These are phyloP conservation scores for Tetranychus urticae DNA, from an alignment of 1,140 invertebrate genomes.

Conservation along the genomic window DNA sequence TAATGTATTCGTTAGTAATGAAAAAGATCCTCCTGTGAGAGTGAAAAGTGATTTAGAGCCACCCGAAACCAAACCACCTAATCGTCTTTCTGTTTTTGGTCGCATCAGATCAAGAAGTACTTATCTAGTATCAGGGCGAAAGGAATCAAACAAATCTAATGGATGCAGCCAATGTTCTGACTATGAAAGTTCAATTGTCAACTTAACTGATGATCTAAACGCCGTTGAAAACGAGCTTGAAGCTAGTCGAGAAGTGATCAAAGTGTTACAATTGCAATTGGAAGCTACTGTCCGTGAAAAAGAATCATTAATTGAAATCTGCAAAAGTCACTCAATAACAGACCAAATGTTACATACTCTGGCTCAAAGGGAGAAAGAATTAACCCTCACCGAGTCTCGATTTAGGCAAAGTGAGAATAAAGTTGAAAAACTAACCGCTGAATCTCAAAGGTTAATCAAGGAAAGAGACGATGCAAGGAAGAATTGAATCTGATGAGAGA, in stretches of 20 bases:
- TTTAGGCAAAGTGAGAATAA: neutral
- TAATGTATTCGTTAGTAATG: neutral
- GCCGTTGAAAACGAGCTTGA: slow-evolving; percentile 19
- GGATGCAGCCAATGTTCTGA: neutral
- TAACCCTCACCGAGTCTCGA: neutral
- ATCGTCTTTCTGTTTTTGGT: neutral
- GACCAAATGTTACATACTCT: neutral
- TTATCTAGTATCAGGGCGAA: neutral
- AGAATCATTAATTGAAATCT: slow-evolving; percentile 15
- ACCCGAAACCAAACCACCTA: neutral
- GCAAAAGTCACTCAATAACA: neutral
- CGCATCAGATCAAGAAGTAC: neutral
- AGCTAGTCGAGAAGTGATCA: slow-evolving; percentile 20
- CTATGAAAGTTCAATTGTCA: slow-evolving; percentile 13
- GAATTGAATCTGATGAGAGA: slow-evolving; percentile 15
- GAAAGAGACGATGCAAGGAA: slow-evolving; percentile 5
- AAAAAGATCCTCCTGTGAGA: neutral
- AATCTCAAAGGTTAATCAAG: slow-evolving; percentile 7
- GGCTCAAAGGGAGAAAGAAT: neutral
- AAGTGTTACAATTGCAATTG: slow-evolving; percentile 20
- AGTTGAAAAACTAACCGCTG: slow-evolving; percentile 3
- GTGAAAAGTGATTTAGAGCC: neutral
- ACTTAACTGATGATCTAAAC: slow-evolving; percentile 16
- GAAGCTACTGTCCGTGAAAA: slow-evolving; percentile 16
- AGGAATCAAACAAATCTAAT: neutral